Evolutionary conservation across 2,888 invertebrate genomes (phyloP).

Genomic region (Invenusta paracnida): DNA sequence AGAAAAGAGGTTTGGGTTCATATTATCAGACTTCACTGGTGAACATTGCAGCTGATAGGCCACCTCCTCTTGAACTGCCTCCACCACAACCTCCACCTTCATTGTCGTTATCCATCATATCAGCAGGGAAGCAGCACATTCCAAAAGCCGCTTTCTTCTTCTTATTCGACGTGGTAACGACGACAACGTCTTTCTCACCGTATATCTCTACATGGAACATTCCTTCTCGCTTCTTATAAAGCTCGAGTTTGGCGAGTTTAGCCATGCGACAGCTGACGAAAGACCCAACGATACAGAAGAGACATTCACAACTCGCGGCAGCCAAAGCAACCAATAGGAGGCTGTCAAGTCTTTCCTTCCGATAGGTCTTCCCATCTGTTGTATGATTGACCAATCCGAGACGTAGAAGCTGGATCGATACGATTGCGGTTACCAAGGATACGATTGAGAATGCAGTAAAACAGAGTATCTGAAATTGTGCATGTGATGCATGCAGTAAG

Average conservation of each 20-base stretch:
- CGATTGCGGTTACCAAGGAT: constrained; percentile 59
- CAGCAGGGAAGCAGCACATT: background rate
- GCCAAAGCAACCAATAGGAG: constrained; percentile 57
- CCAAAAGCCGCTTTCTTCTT: constrained; percentile 24
- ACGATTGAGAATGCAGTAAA: constrained; percentile 60
- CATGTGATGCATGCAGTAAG: too few species aligned
- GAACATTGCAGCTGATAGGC: background rate
- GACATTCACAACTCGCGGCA: constrained; percentile 55
- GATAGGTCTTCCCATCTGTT: constrained; percentile 59
- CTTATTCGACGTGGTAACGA: constrained; percentile 49
- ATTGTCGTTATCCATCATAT: background rate
- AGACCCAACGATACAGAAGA: constrained; percentile 57
- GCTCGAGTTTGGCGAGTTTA: constrained; percentile 58
- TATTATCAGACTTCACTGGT: constrained; percentile 12
- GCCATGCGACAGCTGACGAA: constrained; percentile 58
- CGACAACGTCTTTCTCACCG: constrained; percentile 60
- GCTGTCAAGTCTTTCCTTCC: constrained; percentile 58
- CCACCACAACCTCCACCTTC: background rate
- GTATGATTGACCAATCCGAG: constrained; percentile 61
- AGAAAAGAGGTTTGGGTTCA: too few species aligned
- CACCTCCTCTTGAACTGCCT: too few species aligned
- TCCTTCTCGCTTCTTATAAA: constrained; percentile 57
- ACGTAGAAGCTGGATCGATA: constrained; percentile 61
- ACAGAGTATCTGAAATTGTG: constrained; percentile 59
- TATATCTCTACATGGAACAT: constrained; percentile 60